Base-by-base conservation (phyloP, 1,140 invertebrate genomes). In the Colletes latitarsis region DNA sequence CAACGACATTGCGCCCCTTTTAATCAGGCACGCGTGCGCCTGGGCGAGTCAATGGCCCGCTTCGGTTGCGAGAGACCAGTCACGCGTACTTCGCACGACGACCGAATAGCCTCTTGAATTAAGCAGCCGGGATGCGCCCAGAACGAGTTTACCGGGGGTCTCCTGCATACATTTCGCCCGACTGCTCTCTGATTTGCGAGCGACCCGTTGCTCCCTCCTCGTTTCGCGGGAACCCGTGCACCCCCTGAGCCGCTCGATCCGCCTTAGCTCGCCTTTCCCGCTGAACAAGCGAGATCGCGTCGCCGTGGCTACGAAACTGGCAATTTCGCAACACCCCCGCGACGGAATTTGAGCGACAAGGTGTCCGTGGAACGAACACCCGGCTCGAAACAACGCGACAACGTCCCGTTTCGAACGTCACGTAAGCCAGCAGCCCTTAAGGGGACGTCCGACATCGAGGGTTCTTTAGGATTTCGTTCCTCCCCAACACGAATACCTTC, bases 81-180 rank as follows among this genome's bases (percentile, higher is more conserved):
- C 73, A 80, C 85, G 78, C 71, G 73, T 87, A 77, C 82, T 80
- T 82, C 70, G 53, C 78, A 55, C 46, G 66, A 52, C 14, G 63
- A 39, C 66, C 69, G 82, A 86, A 86, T 77, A 62, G 76, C 62
- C 82, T 80, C 79, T 82, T 80, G 79, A 80, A 84, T 88, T 80
- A 82, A 87, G 68, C 82, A 84, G 78, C 60, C 30, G 15, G 72
- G 73, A 77, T 69, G 67, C 19, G 66, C 43, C 10, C 49, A 81
- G 19, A 83, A 87, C 82, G 75, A 87, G 86, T 87, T 87, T 84
- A 84, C 84, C 73, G 66, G 72, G n/a, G 71, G 52, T 75, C 77
- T 30, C 71, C 71, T 84, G 82, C 85, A 84, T 87, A 80, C 82
- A 73, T 87, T 88, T 86, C 86, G 67, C 81, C 64, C 79, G 74